These are phyloP conservation scores for Tenthredo distinguenda DNA, from an alignment of 2,888 invertebrate genomes.

Conservation along the genomic window DNA sequence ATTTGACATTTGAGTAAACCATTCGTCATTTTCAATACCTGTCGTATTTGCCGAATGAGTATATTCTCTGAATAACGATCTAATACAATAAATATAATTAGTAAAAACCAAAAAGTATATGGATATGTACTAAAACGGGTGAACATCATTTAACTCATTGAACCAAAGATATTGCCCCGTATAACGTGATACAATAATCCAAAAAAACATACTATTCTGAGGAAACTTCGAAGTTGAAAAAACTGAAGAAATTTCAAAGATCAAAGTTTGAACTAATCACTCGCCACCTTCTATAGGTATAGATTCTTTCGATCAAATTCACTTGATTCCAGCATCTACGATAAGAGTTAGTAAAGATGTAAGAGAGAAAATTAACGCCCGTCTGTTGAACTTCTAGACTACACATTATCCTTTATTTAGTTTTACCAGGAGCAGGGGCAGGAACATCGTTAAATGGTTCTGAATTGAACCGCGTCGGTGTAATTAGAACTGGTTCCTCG, in stretches of 20 bases:
- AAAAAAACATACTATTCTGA: background rate
- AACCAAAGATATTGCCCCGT: background rate
- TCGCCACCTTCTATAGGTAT: background rate
- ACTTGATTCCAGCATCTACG: background rate
- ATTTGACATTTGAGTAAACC: background rate
- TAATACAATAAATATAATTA: background rate
- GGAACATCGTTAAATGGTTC: conserved; percentile 4
- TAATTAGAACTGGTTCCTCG: conserved; percentile 55
- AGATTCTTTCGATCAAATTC: background rate
- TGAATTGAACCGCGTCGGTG: background rate
- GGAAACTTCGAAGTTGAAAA: background rate
- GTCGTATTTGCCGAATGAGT: background rate
- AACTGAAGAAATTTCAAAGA: background rate
- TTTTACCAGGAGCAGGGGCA: conserved; percentile 16
- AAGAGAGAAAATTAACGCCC: background rate
- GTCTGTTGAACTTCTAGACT: conserved; percentile 30
- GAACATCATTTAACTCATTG: background rate
- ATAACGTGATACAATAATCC: background rate
- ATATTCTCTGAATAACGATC: background rate
- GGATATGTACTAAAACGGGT: background rate
- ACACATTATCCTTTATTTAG: conserved; percentile 24
- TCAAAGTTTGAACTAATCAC: background rate
- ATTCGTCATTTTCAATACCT: background rate
- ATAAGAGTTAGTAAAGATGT: background rate
- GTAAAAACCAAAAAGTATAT: background rate